These are phyloP conservation scores for Drosophila suboccidentalis DNA, from an alignment of 2,888 invertebrate species.

Conservation along the genomic window DNA sequence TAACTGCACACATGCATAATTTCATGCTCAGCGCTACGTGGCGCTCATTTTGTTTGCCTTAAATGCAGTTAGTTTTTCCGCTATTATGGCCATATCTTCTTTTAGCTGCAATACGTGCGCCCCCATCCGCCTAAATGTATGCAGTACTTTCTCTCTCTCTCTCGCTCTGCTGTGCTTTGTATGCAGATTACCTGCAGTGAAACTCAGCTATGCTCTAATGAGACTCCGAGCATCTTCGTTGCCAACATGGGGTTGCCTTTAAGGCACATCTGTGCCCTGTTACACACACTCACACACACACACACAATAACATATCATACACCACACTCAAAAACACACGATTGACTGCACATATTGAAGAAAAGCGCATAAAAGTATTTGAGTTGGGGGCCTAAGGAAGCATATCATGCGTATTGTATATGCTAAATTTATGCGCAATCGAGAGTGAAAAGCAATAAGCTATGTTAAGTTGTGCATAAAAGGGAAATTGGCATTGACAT, in stretches of 20 bases:
- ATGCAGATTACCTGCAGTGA: constrained; percentile 68
- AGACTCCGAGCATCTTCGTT: constrained; percentile 47
- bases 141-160: constrained; percentile 4
- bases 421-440: constrained; percentile 79
- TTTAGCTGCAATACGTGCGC: constrained; percentile 52
- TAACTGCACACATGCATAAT: constrained; percentile 74
- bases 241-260: constrained; percentile 11
- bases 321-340: constrained; percentile 20
- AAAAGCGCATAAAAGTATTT: constrained; percentile 39
- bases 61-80: constrained; percentile 59
- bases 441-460: constrained; percentile 80
- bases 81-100: constrained; percentile 62
- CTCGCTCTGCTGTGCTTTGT: constrained; percentile 42
- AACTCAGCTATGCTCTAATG: constrained; percentile 59
- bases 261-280: constrained; percentile 17
- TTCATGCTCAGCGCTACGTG: constrained; percentile 67
- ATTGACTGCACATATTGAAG: constrained; percentile 57
- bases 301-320: constrained; percentile 6
- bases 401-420: constrained; percentile 60
- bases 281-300: constrained; percentile 15
- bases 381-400: constrained; percentile 29
- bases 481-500: constrained; percentile 74
- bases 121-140: constrained; percentile 23
- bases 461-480: constrained; percentile 79
- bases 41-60: constrained; percentile 74